Evolutionary conservation across 2,797 vertebrate species (phyloP).

Genomic region (Lepilemur septentrionalis): DNA sequence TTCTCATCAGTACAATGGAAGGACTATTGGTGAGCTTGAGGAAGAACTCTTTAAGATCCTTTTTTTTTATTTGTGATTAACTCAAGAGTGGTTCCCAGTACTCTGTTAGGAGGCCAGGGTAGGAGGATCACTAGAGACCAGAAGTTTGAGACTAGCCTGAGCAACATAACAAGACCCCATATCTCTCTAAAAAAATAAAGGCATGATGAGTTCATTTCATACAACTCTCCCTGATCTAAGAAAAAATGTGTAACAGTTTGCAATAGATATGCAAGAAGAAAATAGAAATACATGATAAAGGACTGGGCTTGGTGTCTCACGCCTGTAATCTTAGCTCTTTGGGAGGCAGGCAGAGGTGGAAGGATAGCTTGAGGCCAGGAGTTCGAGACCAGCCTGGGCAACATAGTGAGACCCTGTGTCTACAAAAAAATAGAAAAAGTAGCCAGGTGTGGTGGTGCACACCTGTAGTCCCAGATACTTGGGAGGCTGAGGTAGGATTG

Average conservation of each 20-base stretch:
- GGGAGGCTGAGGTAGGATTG: no score
- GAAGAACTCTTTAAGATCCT: neutral
- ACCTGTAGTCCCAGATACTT: no score
- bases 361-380: neutral
- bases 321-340: neutral
- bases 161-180: no score
- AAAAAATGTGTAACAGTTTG: neutral
- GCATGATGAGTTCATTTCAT: neutral
- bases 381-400: neutral
- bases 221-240: neutral
- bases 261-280: neutral
- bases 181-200: no score
- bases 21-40: neutral
- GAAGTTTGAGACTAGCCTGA: neutral
- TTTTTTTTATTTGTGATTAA: neutral
- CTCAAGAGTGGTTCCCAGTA: neutral
- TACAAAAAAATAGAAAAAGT: no score
- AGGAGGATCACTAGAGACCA: neutral
- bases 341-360: neutral
- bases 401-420: no score
- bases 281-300: neutral
- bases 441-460: no score
- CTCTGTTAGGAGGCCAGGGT: neutral
- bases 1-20: neutral
- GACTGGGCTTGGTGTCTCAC: neutral